These are phyloP conservation scores for Calcarius lapponicus DNA, from an alignment of 2,797 vertebrate genomes.

Conservation along the genomic window DNA sequence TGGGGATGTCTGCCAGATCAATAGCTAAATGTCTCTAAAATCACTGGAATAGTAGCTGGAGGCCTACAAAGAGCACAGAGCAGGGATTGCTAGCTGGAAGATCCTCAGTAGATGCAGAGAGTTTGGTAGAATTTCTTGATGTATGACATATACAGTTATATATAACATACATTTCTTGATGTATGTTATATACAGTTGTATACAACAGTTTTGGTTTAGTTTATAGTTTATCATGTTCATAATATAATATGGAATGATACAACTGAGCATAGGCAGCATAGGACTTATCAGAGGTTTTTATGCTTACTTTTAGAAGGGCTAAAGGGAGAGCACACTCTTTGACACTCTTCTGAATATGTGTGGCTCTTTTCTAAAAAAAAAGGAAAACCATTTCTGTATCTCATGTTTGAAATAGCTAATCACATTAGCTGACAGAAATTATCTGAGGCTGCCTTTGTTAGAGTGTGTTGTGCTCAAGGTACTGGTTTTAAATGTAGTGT, in stretches of 20 bases:
- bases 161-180: neutral
- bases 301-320: neutral
- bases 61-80: neutral
- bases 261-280: neutral
- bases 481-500: neutral
- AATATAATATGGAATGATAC: neutral
- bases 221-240: neutral
- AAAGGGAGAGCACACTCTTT: neutral
- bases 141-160: neutral
- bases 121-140: neutral
- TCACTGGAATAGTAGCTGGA: neutral
- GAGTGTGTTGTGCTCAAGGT: neutral
- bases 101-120: neutral
- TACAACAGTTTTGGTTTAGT: neutral
- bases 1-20: neutral
- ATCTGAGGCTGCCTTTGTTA: neutral
- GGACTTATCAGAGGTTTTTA: neutral
- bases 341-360: neutral
- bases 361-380: neutral
- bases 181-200: neutral
- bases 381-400: neutral
- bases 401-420: neutral
- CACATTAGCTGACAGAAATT: neutral
- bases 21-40: neutral
- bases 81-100: neutral